Base-by-base conservation (phyloP, 2,797 vertebrate genomes). In the Aythya fuligula region DNA sequence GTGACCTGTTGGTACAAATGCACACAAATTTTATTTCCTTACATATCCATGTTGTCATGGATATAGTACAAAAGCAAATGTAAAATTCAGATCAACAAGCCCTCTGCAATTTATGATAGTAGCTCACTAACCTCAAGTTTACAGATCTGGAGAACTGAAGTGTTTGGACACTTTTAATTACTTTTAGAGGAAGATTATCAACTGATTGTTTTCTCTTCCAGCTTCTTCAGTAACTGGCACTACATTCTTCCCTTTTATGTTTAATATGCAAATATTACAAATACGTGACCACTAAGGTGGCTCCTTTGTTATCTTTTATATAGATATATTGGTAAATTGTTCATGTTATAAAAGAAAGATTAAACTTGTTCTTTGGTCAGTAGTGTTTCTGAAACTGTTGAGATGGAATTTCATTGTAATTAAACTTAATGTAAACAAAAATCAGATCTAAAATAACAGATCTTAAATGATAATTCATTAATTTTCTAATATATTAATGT, bases 281-380 rank as follows among this genome's bases (percentile, higher is more conserved):
- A 90, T 32, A 73, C 65, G 11, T 24, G 13, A n/a, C 19, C 67
- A 51, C 45, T 15, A 17, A 56, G 85, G 21, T 71, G 34, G 72
- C 13, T 91, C 41, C 60, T 90, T 76, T 82, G 49, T 27, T 95
- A 36, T 27, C 14, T 79, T 56, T 89, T 95, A n/a, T 62, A 19
- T 28, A 67, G 45, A 72, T 87, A 89, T 96, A 71, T 58, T 67
- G 85, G 28, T 86, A 93, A 91, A 73, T 87, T 10, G 13, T 89
- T 96, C 20, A 8, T 65, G 49, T 83, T 67, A 90, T 64, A 79
- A 77, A 94, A 93, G 43, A 93, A 85, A 93, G 69, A 95, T 86
- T 27, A 38, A 0, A 7, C 56, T 95, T 96, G 58, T 67, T 67
- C 45, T 94, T 90, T 87, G 54, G 28, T 92, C 71, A 88, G 2